phyloP scores from a whole-genome alignment of 2,797 vertebrate species.

The Coendou prehensilis region DNA sequence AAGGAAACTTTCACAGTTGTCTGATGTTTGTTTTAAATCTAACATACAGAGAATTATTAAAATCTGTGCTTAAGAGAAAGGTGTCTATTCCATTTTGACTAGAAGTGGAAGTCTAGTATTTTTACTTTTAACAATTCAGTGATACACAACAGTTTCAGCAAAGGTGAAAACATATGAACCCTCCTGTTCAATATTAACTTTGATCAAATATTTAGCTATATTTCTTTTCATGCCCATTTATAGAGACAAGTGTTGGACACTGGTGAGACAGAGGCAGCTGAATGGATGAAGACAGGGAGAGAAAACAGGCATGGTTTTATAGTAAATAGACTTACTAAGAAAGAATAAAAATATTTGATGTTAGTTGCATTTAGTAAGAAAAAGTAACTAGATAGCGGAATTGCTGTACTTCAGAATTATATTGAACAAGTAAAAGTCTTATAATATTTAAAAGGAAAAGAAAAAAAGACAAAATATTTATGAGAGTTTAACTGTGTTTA shows the following conservation, averaged over 20 bases:
- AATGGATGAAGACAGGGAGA: neutral
- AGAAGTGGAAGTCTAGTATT: neutral
- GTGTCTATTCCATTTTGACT: neutral
- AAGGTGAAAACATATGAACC: neutral
- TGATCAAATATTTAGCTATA: neutral
- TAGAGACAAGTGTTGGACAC: neutral
- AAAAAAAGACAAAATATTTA: neutral
- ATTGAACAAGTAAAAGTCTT: neutral
- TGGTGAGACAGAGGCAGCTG: neutral
- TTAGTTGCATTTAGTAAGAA: neutral
- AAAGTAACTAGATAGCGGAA: neutral
- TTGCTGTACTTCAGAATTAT: neutral
- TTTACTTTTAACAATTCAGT: neutral
- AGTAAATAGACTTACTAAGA: neutral
- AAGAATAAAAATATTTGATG: neutral
- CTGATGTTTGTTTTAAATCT: neutral
- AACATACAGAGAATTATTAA: neutral
- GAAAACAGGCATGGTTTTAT: neutral
- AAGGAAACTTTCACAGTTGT: neutral
- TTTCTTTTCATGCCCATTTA: neutral
- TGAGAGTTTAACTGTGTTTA: neutral
- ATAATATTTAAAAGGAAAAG: neutral
- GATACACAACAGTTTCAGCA: neutral
- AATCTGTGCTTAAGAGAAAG: neutral
- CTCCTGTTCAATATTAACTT: neutral